Evolutionary conservation across 1,140 invertebrate species (phyloP), one percentile per base, ranked within the genome.

Genomic region (Aphidius gifuensis): DNA sequence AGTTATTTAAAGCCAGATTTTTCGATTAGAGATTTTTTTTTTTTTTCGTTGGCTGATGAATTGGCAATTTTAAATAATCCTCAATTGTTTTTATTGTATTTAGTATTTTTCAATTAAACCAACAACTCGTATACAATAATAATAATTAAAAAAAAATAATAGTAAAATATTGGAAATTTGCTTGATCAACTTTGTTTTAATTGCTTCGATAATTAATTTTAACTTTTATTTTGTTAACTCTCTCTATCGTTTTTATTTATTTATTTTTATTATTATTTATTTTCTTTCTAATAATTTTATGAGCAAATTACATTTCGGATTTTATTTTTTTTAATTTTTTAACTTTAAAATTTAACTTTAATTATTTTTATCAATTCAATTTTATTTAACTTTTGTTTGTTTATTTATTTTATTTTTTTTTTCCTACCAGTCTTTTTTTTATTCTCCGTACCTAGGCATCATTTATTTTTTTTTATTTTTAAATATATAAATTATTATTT

Each of bases 391-490:
- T 62, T 66, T 72, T 72, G 58, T 62, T 74, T 60, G 62, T 69
- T 68, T 61, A 71, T 64, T 66, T 66, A 61, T 63, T 64, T 67
- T 55, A 48, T 63, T 32, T 16, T 45, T 45, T 47, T 62, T 70
- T 70, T 49, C 71, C 71, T 75, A 74, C 71, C 74, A 77, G 74
- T 77, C 75, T 77, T 77, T 71, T 71, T 56, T 58, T 75, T 64
- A 63, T 70, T 74, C 70, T 74, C 72, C 69, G 51, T 72, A 70
- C 62, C 64, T 76, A 75, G 65, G 61, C 68, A 59, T 71, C 70
- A 57, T 64, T 56, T 68, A 58, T 55, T 49, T 60, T 56, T 56
- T 16, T 16, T 16, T 16, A n/a, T 48, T 50, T 49, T 54, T 46
- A 44, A 50, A 44, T 59, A 16, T 16, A 7, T 32, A 44, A 51